Percentiles rank a stretch among this genome's conserved stretches.
These are phyloP conservation scores for Aphidius gifuensis DNA, from an alignment of 1,140 invertebrate species.

Conservation along the genomic window DNA sequence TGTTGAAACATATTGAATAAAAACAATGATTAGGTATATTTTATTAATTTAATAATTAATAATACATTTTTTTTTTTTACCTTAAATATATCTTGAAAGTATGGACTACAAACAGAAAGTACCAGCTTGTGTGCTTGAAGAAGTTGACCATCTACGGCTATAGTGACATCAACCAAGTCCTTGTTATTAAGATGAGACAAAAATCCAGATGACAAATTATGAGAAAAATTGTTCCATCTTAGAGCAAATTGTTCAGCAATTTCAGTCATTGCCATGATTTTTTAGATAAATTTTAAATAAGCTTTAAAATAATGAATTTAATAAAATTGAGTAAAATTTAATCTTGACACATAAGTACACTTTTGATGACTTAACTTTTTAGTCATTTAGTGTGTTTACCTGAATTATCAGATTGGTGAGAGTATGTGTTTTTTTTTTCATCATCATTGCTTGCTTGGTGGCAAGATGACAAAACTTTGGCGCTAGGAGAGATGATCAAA, in stretches of 20 bases:
- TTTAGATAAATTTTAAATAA: too few species aligned
- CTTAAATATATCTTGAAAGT: slow-evolving; percentile 80
- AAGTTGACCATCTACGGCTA: slow-evolving; percentile 75
- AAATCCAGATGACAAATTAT: slow-evolving; percentile 67
- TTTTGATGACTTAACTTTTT: too few species aligned
- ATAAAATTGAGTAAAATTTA: too few species aligned
- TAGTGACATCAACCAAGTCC: slow-evolving; percentile 77
- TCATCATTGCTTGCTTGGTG: too few species aligned
- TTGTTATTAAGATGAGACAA: slow-evolving; percentile 65
- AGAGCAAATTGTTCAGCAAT: slow-evolving; percentile 66
- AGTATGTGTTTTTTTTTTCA: too few species aligned
- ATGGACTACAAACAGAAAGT: slow-evolving; percentile 76
- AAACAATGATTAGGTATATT: slow-evolving; percentile 9
- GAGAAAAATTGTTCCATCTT: slow-evolving; percentile 72
- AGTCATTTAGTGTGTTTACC: too few species aligned
- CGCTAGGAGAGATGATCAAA: too few species aligned
- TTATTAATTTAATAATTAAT: slow-evolving; percentile 1
- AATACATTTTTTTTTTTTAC: slow-evolving; percentile 56
- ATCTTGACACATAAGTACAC: too few species aligned
- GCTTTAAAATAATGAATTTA: neutral
- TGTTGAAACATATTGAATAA: slow-evolving; percentile 28
- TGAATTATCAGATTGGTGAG: too few species aligned
- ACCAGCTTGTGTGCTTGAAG: slow-evolving; percentile 80
- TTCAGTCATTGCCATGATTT: slow-evolving; percentile 24
- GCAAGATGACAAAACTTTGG: too few species aligned